Conservation (phyloP, 2,113 vertebrate species). For the Galemys pyrenaicus region DNA sequence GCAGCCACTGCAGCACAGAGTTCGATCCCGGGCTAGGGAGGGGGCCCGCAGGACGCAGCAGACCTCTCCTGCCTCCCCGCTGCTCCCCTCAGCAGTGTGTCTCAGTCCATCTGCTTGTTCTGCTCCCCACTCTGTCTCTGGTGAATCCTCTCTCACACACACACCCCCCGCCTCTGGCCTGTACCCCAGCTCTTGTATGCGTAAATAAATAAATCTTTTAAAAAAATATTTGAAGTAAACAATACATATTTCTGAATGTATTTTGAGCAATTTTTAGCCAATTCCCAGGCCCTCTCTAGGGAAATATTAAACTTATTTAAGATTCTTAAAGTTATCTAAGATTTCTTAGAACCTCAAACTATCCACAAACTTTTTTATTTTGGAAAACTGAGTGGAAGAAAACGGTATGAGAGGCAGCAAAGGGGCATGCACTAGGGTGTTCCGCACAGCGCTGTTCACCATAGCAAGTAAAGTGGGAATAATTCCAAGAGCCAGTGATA, state of each 20-base stretch:
- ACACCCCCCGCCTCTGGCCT: too few species aligned
- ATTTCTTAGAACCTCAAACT: not conserved
- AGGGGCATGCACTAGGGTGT: fast-evolving
- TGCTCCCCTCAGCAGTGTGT: too few species aligned
- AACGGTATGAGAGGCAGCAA: not conserved
- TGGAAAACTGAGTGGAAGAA: not conserved
- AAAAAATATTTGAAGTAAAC: not conserved
- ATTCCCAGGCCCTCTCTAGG: not conserved
- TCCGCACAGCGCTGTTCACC: not conserved
- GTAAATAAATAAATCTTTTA: too few species aligned
- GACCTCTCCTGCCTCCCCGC: too few species aligned
- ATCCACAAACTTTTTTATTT: not conserved
- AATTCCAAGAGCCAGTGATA: not conserved
- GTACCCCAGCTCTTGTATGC: too few species aligned
- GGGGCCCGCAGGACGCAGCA: too few species aligned
- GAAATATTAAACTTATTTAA: not conserved
- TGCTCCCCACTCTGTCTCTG: too few species aligned
- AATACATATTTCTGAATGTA: not conserved
- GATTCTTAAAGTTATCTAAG: not conserved
- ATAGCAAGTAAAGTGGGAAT: not conserved
- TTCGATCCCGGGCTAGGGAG: too few species aligned
- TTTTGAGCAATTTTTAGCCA: not conserved
- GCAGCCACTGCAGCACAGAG: too few species aligned
- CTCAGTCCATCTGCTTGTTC: too few species aligned
- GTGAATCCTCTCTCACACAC: too few species aligned